These are phyloP conservation scores for Ormyrus pomaceus DNA, from an alignment of 2,888 invertebrate genomes.

Conservation along the genomic window DNA sequence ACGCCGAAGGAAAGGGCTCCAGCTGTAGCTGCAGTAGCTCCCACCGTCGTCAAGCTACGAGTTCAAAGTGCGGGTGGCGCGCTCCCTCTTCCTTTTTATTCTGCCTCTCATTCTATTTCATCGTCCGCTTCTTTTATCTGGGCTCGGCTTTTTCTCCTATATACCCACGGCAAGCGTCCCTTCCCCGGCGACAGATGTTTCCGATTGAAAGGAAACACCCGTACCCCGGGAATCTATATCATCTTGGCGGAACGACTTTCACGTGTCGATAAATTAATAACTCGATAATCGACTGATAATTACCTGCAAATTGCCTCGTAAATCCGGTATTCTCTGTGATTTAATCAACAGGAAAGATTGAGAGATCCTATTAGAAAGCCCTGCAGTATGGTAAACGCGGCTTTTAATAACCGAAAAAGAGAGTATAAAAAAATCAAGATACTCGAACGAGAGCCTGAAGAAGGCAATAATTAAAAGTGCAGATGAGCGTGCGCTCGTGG, in stretches of 20 bases:
- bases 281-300: neutral
- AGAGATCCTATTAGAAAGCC: neutral
- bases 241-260: neutral
- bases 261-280: neutral
- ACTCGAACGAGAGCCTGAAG: too few species aligned
- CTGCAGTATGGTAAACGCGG: too few species aligned
- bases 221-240: neutral
- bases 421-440: too few species aligned
- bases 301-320: too few species aligned
- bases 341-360: too few species aligned
- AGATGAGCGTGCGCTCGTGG: too few species aligned
- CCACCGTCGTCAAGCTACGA: neutral
- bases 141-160: neutral
- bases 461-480: too few species aligned
- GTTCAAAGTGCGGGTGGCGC: slow-evolving; percentile 40
- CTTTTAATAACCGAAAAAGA: too few species aligned
- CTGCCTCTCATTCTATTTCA: neutral
- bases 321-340: too few species aligned
- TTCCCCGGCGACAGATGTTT: slow-evolving; percentile 31
- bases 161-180: neutral
- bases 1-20: neutral
- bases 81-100: slow-evolving; percentile 7
- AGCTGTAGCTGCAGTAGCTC: neutral
- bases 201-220: neutral
- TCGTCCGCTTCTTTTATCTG: neutral